These are phyloP conservation scores for Amblyornis subalaris DNA, from an alignment of 2,113 vertebrate genomes.

Conservation along the genomic window DNA sequence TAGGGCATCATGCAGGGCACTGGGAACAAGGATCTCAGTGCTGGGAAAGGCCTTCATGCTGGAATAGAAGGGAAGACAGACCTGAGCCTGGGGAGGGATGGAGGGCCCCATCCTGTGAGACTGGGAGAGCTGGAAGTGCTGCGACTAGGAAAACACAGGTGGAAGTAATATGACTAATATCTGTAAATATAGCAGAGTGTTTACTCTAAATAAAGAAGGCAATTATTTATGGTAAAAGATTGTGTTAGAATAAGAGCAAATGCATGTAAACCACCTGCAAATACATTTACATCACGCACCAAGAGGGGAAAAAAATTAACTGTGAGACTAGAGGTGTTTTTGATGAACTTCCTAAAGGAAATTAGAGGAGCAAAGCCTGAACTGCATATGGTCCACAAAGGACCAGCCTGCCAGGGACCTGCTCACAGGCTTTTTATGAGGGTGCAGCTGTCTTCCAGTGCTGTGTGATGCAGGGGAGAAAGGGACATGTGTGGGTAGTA, in stretches of 20 bases:
- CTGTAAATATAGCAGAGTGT: neutral
- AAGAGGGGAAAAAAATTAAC: neutral
- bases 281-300: neutral
- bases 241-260: neutral
- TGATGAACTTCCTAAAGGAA: neutral
- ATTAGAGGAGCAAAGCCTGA: neutral
- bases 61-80: neutral
- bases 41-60: neutral
- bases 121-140: neutral
- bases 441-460: neutral
- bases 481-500: fast-evolving
- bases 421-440: neutral
- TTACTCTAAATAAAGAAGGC: constrained; percentile 37
- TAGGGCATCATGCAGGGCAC: neutral
- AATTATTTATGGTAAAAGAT: constrained; percentile 12
- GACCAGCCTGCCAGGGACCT: neutral
- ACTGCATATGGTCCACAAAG: neutral
- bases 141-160: neutral
- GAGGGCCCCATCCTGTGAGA: neutral
- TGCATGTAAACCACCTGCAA: neutral
- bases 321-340: neutral
- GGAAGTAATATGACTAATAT: neutral
- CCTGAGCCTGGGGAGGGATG: neutral
- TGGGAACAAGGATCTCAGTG: neutral
- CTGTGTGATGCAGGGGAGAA: neutral